Base-by-base conservation (phyloP, 1,140 invertebrate genomes). In the Mylabris phalerata region DNA sequence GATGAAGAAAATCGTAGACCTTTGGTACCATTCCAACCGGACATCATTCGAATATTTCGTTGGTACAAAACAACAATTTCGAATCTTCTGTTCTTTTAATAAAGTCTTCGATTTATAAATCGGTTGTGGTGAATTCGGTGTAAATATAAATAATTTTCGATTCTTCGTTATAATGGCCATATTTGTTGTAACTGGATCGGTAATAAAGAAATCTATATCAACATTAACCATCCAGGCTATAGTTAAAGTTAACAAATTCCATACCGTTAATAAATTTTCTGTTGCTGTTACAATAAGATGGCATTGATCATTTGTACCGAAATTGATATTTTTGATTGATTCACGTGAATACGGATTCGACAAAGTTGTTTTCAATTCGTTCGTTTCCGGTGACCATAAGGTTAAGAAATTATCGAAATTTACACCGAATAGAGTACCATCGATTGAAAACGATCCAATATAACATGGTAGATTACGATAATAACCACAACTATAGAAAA, bases 371-470 rank as follows among this genome's bases (percentile, higher is more conserved):
- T 81, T 82, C 6, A 88, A 69, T 13, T 78, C 73, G 60, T 76
- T 75, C 5, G 74, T 74, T 51, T 82, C 76, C 48, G 81, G 72
- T 61, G 79, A 78, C 85, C 88, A 92, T 24, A 90, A 69, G 4
- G 88, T 91, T 25, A 91, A 67, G 44, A 77, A 80, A n/a, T 79
- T 77, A 25, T 76, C 81, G 77, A 89, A 93, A 6, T 79, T 81
- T 19, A 87, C 84, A 24, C 82, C 87, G 13, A 93, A 65, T 11
- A 91, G 66, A 1, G 89, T 91, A 27, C 87, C 88, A 76, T 93
- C 90, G 44, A 80, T 75, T 1, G 88, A 86, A 70, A 91, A 92
- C 45, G 76, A 78, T 1, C 84, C 75, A 58, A 78, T 75, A 26
- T 77, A 78, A 41, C 82, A 74, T 4, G 76, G 61, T 10, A 84